A percentile compares a stretch with the other conserved stretches of the same genome.
Conservation (phyloP, 2,797 vertebrate genomes). For the Podarcis lilfordi region DNA sequence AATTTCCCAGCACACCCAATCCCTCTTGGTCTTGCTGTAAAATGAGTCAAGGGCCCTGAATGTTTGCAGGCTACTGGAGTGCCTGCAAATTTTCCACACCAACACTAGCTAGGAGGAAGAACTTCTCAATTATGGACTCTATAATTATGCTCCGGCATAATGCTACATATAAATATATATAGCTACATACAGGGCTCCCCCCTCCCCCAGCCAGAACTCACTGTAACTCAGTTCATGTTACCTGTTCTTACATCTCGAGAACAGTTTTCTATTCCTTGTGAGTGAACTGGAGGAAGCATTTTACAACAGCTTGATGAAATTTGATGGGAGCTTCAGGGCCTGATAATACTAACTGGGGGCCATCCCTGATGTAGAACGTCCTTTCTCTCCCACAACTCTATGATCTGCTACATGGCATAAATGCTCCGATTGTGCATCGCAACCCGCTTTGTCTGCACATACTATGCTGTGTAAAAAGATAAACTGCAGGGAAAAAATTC, state of each 20-base stretch:
- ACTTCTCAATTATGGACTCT: no score
- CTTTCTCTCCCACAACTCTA: neutral
- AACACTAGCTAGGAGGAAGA: neutral
- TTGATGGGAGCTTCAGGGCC: neutral
- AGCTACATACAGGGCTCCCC: neutral
- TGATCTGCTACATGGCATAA: neutral
- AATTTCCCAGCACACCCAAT: no score
- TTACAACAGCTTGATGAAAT: neutral
- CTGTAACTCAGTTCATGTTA: neutral
- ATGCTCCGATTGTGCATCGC: constrained; percentile 4
- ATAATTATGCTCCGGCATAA: neutral
- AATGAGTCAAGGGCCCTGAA: no score
- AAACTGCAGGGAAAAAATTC: constrained; percentile 8
- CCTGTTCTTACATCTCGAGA: neutral
- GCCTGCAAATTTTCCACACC: neutral
- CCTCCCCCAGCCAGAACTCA: no score
- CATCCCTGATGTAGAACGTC: neutral
- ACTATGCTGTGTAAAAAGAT: constrained; percentile 11
- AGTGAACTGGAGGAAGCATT: neutral
- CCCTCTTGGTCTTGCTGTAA: no score
- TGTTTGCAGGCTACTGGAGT: no score
- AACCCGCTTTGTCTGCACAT: constrained; percentile 6
- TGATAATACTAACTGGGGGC: neutral
- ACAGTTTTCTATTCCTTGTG: neutral
- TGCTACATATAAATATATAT: neutral